Base-by-base conservation (phyloP, 2,113 vertebrate genomes). In the Irena cyanogastra region DNA sequence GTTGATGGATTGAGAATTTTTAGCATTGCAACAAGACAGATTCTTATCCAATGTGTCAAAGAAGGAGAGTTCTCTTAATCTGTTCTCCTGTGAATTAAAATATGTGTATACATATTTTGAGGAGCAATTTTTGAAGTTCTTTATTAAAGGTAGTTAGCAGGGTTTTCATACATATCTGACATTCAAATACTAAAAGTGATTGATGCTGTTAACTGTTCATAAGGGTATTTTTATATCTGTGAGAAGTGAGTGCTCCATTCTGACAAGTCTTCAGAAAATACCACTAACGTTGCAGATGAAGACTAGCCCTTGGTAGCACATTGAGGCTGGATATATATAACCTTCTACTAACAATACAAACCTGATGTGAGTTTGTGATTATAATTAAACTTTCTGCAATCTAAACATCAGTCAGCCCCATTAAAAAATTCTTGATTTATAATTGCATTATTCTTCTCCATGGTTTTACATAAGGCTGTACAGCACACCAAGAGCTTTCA, bases 1-100 rank as follows among this genome's bases (percentile, higher is more conserved):
- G 98, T 98, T 98, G 98, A 99, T 98, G 97, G 97, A 98, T 97
- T 97, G 97, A 97, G 97, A 98, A 97, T 97, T 98, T 97, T 96
- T 89, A 97, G 97, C 97, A 97, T 98, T 98, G 96, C 96, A 97
- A 74, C 92, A 97, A 97, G 97, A 98, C 96, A 98, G 97, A 97
- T 96, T 97, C 94, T 97, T 84, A 95, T 93, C 82, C 87, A 93
- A 71, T 39, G 42, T 97, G 96, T 92, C 90, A 91, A 45, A 70
- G 85, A 79, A 89, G 78, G 88, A 97, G 88, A 50, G 13, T 97
- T 97, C 95, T 97, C 96, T 96, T 98, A 98, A 98, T 98, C 97
- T 98, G 81, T 97, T 95, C 95, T 97, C 93, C 68, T 91, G 69
- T 86, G 83, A 95, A 97, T 98, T 97, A 97, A 97, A 97, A 97